phyloP scores from a whole-genome alignment of 2,113 vertebrate genomes.

The Arvicanthis niloticus region DNA sequence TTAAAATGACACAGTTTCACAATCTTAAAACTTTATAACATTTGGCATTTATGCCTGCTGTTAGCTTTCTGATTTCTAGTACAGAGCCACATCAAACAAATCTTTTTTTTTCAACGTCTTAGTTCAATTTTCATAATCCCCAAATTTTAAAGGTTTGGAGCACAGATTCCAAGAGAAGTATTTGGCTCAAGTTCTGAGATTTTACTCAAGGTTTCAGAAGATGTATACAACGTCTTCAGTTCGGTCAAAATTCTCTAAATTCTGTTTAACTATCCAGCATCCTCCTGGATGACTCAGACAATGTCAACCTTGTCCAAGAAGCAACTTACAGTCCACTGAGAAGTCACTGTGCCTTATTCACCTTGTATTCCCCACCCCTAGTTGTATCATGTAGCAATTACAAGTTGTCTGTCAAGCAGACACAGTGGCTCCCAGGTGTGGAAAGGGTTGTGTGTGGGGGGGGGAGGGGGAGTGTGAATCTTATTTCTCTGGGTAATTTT shows the following conservation, averaged over 20 bases:
- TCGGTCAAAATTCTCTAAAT: not conserved
- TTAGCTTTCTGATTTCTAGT: constrained; percentile 65
- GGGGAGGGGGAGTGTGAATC: not conserved
- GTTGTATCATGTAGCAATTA: constrained; percentile 79
- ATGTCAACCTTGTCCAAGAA: not conserved
- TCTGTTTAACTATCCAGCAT: not conserved
- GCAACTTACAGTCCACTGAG: not conserved
- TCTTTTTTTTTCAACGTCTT: constrained; percentile 58
- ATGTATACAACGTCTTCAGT: not conserved
- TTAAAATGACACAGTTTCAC: constrained; percentile 79
- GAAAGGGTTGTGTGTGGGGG: not conserved
- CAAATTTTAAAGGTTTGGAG: constrained; percentile 54
- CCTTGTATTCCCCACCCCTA: not conserved
- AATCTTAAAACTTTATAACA: constrained; percentile 40
- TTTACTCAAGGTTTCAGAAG: not conserved
- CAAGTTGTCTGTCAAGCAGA: constrained; percentile 80
- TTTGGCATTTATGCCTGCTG: constrained; percentile 72
- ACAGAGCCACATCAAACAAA: constrained; percentile 65
- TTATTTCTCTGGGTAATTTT: constrained; percentile 80
- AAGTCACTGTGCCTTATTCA: not conserved
- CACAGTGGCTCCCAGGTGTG: constrained; percentile 69
- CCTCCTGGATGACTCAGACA: not conserved
- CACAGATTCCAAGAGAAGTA: constrained; percentile 79
- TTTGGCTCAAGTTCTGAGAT: constrained; percentile 72
- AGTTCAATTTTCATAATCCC: constrained; percentile 71